Base-by-base conservation (phyloP, 2,797 vertebrate genomes). In the Melopsittacus undulatus region DNA sequence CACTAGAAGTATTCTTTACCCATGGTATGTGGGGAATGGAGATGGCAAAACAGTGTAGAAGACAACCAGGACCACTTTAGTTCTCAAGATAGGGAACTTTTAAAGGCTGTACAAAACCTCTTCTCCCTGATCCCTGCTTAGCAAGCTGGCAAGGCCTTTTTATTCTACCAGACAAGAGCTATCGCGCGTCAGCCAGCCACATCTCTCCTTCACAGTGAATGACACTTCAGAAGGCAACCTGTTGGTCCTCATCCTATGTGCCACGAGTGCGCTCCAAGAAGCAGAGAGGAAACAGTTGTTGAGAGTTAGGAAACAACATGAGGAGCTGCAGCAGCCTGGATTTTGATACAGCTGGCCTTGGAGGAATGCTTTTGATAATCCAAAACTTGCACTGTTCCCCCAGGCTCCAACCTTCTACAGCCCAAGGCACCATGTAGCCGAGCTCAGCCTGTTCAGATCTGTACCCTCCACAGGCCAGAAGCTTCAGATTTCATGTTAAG, bases 151-250 rank as follows among this genome's bases (percentile, higher is more conserved):
- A 13, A 92, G 24, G 69, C 34, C 56, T 69, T 70, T 82, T 68
- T 16, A 38, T 72, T 43, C 43, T 91, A 11, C 48, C 61, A 93
- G 74, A 84, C 57, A 92, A 86, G 86, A 94, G 64, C 48, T 59
- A 27, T 86, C 8, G 2, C 64, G 54, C 1, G 5, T 67, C 88
- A 74, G 46, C 48, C 89, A 74, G 34, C 42, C 45, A 40, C 72
- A 74, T 62, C 54, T 89, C 48, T 90, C 49, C 77, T 93, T 54
- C 56, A 49, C 7, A 7, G 45, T 82, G 84, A 95, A 78, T 91
- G 78, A 70, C 87, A 87, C 91, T 94, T 96, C 74, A 95, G 73
- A 80, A 96, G 43, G 67, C 62, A 94, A 66, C 73, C 66, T 79
- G 36, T 91, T 94, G 75, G 85, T 92, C 70, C 36, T 61, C 61